Conservation (phyloP, 2,113 vertebrate genomes). For the Mus musculus region DNA sequence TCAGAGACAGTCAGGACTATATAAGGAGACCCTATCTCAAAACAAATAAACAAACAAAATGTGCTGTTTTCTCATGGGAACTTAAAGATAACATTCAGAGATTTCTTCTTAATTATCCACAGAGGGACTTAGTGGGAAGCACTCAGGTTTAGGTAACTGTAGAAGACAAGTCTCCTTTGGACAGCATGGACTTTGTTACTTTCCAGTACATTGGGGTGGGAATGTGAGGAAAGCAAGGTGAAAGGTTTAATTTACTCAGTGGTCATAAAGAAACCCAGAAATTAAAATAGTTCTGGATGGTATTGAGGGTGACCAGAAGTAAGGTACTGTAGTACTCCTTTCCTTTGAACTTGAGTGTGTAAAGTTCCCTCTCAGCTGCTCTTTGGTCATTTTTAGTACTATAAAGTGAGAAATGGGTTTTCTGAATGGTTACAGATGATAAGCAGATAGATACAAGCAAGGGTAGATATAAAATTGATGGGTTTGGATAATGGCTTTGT, state of each 20-base stretch:
- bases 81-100: background rate
- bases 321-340: background rate
- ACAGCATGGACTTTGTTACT: background rate
- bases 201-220: background rate
- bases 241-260: conserved; percentile 8
- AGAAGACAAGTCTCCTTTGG: background rate
- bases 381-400: background rate
- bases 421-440: background rate
- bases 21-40: background rate
- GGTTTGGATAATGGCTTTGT: background rate
- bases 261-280: conserved; percentile 41
- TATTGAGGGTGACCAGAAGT: background rate
- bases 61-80: background rate
- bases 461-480: background rate
- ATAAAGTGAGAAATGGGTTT: background rate
- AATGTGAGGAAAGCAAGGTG: background rate
- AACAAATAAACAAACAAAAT: background rate
- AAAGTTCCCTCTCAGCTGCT: background rate
- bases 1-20: background rate
- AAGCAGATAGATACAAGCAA: background rate
- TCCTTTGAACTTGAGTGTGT: conserved; percentile 3
- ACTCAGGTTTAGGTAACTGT: background rate
- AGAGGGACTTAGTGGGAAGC: background rate
- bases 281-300: conserved; percentile 27
- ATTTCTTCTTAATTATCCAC: conserved; percentile 42